Evolutionary conservation across 2,113 vertebrate species (phyloP), one percentile per base, ranked within the genome.

Genomic region (Rhea americana): DNA sequence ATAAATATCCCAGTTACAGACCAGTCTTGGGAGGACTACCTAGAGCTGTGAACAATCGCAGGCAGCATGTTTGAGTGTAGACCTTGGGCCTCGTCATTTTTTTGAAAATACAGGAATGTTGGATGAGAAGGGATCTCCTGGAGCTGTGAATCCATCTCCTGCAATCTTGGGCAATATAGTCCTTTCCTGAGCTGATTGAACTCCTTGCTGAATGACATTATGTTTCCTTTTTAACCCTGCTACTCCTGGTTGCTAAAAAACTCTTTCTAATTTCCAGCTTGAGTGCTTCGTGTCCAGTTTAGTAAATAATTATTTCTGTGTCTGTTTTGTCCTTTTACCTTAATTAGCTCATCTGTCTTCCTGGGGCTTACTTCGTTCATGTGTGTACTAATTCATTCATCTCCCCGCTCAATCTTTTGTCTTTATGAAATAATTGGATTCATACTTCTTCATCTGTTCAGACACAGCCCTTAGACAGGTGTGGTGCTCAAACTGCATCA

Each of bases 401-500:
- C 66, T 94, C 48, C 24, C 48, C 6, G 72, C 71, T 87, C 71
- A 87, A 61, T 90, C 77, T 89, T 93, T 93, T 71, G 72, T 90
- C 35, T 71, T 91, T 71, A 75, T 68, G 39, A 86, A 88, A 35
- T 96, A 90, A 93, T 70, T 90, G 53, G 71, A 86, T 90, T 86
- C 81, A 73, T 93, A 79, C 74, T 92, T 90, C 71, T 93, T 89
- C 48, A 66, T 90, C 43, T 93, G 82, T 53, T 80, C 76, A 93
- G 83, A 73, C 91, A 91, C 35, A 87, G 68, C 68, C 85, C 61
- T 75, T 78, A 96, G 90, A 94, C 93, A 95, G 95, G 95, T 96
- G 90, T 95, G 94, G 95, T 95, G 87, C 73, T 94, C 91, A 91
- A 91, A 32, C 93, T 91, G 85, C 80, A 91, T 94, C 94, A 95